A percentile compares a stretch with the other conserved stretches of the same genome.
These are phyloP conservation scores for Dasypolia templi DNA, from an alignment of 2,888 invertebrate species.

Conservation along the genomic window DNA sequence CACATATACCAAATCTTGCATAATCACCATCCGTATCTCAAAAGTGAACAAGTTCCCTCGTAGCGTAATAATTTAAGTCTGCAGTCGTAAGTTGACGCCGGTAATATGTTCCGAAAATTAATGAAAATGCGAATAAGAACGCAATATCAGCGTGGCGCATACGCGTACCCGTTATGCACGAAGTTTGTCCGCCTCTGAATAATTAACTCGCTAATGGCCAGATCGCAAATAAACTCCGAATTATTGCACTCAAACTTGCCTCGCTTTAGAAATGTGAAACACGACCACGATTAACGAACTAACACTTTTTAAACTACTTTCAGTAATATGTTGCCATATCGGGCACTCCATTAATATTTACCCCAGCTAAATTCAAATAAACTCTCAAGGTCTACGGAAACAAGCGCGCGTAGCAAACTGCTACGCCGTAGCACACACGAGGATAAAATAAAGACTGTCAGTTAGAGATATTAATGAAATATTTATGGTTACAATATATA, in stretches of 20 bases:
- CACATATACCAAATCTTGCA: background rate
- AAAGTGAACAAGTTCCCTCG: conserved; percentile 50
- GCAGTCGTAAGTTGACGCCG: conserved; percentile 29
- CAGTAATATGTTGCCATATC: conserved; percentile 14
- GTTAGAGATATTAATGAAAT: conserved; percentile 59
- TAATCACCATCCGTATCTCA: background rate
- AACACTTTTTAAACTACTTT: conserved; percentile 54
- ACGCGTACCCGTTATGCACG: conserved; percentile 61
- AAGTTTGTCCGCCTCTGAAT: conserved; percentile 81
- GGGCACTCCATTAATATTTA: conserved; percentile 32
- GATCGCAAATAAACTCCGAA: conserved; percentile 87
- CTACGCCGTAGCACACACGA: conserved; percentile 65
- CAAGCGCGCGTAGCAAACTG: conserved; percentile 59
- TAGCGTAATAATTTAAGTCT: conserved; percentile 33
- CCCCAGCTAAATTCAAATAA: conserved; percentile 37
- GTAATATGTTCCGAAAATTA: conserved; percentile 57
- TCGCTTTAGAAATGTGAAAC: conserved; percentile 74
- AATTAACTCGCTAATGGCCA: conserved; percentile 88
- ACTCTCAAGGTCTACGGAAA: conserved; percentile 43
- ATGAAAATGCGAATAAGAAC: conserved; percentile 61
- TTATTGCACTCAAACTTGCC: conserved; percentile 84
- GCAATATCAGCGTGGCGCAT: conserved; percentile 70
- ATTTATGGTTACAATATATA: conserved; percentile 67
- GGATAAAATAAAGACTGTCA: conserved; percentile 47
- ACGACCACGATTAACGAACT: conserved; percentile 64